phyloP scores from a whole-genome alignment of 2,888 invertebrate genomes.

The Heliconius ismenius region DNA sequence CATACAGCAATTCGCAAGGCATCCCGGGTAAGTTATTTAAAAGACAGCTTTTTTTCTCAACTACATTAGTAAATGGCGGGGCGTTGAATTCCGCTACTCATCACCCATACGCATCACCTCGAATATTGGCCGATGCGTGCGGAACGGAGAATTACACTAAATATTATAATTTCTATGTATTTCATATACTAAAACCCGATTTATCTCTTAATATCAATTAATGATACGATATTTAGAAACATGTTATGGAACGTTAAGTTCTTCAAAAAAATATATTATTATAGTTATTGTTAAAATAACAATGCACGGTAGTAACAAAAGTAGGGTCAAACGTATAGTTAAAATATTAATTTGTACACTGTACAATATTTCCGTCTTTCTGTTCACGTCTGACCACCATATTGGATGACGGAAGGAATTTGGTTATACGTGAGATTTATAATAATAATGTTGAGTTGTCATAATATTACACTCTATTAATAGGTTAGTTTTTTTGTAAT shows the following conservation, averaged over 20 bases:
- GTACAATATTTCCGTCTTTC: conserved; percentile 20
- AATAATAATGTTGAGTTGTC: background rate
- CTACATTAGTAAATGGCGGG: background rate
- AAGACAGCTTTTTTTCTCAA: background rate
- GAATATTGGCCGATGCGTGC: too few species aligned
- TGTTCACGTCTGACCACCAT: conserved; percentile 30
- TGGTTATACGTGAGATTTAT: conserved; percentile 7
- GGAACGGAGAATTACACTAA: too few species aligned
- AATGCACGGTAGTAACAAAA: conserved; percentile 15
- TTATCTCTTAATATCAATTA: background rate
- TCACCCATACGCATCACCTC: too few species aligned
- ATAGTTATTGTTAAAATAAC: background rate
- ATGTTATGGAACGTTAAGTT: background rate
- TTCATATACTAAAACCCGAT: background rate
- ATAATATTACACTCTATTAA: background rate
- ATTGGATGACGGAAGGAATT: conserved; percentile 29
- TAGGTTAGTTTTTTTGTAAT: too few species aligned
- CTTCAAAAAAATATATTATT: background rate
- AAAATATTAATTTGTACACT: background rate
- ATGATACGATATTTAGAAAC: background rate
- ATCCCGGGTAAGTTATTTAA: conserved; percentile 84
- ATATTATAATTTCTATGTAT: background rate
- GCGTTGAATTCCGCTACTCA: too few species aligned
- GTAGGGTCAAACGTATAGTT: conserved; percentile 11
- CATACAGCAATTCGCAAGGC: conserved; percentile 85